Conservation (phyloP, 2,113 vertebrate genomes). For the Morphnarchus princeps region DNA sequence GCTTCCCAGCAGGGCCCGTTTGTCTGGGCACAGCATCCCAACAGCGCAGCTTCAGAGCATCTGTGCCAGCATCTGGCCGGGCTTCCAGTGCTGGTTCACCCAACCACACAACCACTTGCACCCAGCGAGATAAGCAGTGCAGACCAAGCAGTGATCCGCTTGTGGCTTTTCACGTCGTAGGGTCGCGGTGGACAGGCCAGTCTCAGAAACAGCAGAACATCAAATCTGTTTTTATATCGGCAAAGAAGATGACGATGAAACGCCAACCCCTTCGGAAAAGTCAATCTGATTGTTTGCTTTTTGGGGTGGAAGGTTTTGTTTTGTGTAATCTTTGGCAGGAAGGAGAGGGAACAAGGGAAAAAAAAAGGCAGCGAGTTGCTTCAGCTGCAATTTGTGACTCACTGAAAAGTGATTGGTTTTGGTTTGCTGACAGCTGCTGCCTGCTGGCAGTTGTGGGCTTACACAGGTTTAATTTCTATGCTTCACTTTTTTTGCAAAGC, state of each 20-base stretch:
- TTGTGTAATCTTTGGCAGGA: not conserved
- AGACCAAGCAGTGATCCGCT: not conserved
- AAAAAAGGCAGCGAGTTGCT: not conserved
- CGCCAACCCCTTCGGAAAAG: not conserved
- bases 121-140: not conserved
- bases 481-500: not conserved
- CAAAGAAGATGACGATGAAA: not conserved
- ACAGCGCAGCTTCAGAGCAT: not conserved
- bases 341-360: not conserved
- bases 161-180: not conserved
- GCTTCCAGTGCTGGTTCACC: not conserved
- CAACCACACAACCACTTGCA: not conserved
- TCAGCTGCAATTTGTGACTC: not conserved
- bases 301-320: not conserved
- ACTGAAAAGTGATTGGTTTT: not conserved
- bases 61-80: not conserved
- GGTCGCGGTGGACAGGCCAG: not conserved
- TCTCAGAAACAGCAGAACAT: not conserved
- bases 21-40: not conserved
- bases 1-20: not conserved
- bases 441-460: not conserved
- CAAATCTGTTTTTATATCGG: not conserved
- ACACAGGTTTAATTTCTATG: not conserved
- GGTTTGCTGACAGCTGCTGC: constrained; percentile 3
- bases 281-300: not conserved